A percentile compares a stretch with the other conserved stretches of the same genome.
phyloP scores from a whole-genome alignment of 92 coral and sea anemone genomes.

The Parazoanthus darwini region DNA sequence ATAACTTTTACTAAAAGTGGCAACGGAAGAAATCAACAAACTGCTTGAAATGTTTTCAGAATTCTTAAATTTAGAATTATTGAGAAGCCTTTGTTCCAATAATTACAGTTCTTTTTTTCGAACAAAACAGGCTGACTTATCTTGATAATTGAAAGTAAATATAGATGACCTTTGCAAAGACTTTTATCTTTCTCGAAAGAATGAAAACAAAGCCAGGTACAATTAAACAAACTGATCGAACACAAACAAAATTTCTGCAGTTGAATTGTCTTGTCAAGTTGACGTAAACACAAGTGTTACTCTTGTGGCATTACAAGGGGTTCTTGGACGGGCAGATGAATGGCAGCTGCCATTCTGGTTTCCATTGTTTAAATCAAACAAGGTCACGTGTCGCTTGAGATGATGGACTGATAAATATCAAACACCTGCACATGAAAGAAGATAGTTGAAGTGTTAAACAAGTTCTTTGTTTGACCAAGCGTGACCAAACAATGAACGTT shows the following conservation, averaged over 20 bases:
- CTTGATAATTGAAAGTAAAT: conserved; percentile 29
- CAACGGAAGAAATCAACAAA: not conserved
- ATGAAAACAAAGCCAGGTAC: conserved; percentile 11
- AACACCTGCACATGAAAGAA: conserved; percentile 40
- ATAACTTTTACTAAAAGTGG: not conserved
- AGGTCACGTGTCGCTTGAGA: conserved; percentile 39
- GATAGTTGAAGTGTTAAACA: conserved; percentile 32
- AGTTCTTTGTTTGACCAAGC: conserved; percentile 43
- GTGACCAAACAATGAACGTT: conserved; percentile 14
- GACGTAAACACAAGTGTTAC: not conserved
- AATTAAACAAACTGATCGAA: not conserved
- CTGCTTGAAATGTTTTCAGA: not conserved
- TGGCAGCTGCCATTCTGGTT: conserved; percentile 43
- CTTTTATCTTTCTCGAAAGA: conserved; percentile 17
- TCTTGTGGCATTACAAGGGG: conserved; percentile 30
- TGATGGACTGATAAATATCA: conserved; percentile 6
- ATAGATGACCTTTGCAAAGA: conserved; percentile 33
- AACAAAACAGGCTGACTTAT: conserved; percentile 20
- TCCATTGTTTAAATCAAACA: conserved; percentile 18
- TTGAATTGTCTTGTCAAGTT: conserved; percentile 4
- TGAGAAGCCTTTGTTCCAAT: conserved; percentile 15
- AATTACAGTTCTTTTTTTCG: conserved; percentile 28
- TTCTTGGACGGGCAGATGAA: conserved; percentile 42
- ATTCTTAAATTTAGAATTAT: not conserved
- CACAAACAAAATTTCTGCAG: conserved; percentile 10